Conservation (phyloP, 1,140 invertebrate species). For the Macrocentrus cingulum region DNA sequence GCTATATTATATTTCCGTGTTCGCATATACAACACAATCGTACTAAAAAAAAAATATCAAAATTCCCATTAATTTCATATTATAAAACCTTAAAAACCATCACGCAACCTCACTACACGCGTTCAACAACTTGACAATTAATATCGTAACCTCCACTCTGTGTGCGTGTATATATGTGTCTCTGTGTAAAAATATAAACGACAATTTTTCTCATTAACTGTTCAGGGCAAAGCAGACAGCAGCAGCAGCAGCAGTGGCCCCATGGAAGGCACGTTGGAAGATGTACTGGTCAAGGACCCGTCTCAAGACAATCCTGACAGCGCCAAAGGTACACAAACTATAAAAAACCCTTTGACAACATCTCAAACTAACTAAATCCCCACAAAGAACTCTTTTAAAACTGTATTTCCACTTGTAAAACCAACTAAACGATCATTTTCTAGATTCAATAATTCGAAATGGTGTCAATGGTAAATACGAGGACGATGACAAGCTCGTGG, state of each 20-base stretch:
- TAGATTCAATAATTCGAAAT: slow-evolving; percentile 51
- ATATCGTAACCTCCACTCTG: too few species aligned
- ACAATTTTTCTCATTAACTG: slow-evolving; percentile 20
- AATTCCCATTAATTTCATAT: too few species aligned
- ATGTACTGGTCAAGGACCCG: slow-evolving; percentile 51
- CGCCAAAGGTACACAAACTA: slow-evolving; percentile 43
- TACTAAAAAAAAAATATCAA: too few species aligned
- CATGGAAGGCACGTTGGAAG: slow-evolving; percentile 57
- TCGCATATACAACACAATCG: too few species aligned
- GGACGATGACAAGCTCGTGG: slow-evolving; percentile 42
- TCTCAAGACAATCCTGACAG: slow-evolving; percentile 41
- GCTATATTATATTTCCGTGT: slow-evolving; percentile 33
- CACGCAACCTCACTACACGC: not conserved
- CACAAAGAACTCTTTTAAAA: too few species aligned
- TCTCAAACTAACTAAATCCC: too few species aligned
- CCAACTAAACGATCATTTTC: too few species aligned
- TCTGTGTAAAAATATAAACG: slow-evolving; percentile 7
- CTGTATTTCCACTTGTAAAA: too few species aligned
- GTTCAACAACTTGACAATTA: not conserved
- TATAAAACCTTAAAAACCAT: slow-evolving; percentile 29
- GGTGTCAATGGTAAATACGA: slow-evolving; percentile 52
- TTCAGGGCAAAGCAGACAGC: slow-evolving; percentile 40
- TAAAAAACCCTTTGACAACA: too few species aligned
- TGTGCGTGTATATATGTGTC: too few species aligned
- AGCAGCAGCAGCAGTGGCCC: slow-evolving; percentile 44